These are phyloP conservation scores for Bombus sibiricus DNA, from an alignment of 1,140 invertebrate genomes.

Conservation along the genomic window DNA sequence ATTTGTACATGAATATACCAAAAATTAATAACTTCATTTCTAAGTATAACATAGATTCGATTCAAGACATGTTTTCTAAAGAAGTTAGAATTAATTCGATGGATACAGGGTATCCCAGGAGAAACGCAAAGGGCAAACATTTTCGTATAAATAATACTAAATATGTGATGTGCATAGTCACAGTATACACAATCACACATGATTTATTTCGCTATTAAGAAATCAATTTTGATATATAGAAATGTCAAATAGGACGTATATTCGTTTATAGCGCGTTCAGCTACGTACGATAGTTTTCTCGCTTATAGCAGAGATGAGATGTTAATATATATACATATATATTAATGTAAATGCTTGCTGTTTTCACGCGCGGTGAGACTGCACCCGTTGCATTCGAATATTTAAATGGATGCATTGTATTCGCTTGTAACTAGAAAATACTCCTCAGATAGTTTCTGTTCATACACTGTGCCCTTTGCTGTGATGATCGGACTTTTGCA, in stretches of 20 bases:
- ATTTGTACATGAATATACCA: neutral
- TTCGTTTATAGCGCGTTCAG: constrained; percentile 32
- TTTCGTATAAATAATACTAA: constrained; percentile 1
- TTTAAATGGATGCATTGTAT: constrained; percentile 33
- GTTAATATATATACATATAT: constrained; percentile 42
- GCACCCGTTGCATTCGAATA: constrained; percentile 33
- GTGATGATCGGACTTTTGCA: constrained; percentile 41
- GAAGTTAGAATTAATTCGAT: constrained; percentile 15
- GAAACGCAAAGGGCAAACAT: constrained; percentile 18
- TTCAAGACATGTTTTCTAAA: neutral
- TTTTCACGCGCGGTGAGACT: constrained; percentile 21
- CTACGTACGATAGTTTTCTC: constrained; percentile 22
- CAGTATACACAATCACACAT: neutral
- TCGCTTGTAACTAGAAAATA: constrained; percentile 42
- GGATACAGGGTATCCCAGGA: constrained; percentile 51
- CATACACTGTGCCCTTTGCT: constrained; percentile 19
- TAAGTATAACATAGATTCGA: neutral
- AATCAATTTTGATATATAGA: constrained; percentile 17
- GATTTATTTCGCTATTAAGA: constrained; percentile 14
- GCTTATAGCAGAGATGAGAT: constrained; percentile 36
- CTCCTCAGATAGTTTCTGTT: constrained; percentile 13
- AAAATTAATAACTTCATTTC: neutral
- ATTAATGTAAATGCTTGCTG: constrained; percentile 35
- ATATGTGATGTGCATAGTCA: neutral
- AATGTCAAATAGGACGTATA: constrained; percentile 22